Evolutionary conservation across 37 sponge, comb jelly and placozoan genomes (phyloP), one percentile per base, ranked within the genome.

Genomic region (Bolinopsis microptera): DNA sequence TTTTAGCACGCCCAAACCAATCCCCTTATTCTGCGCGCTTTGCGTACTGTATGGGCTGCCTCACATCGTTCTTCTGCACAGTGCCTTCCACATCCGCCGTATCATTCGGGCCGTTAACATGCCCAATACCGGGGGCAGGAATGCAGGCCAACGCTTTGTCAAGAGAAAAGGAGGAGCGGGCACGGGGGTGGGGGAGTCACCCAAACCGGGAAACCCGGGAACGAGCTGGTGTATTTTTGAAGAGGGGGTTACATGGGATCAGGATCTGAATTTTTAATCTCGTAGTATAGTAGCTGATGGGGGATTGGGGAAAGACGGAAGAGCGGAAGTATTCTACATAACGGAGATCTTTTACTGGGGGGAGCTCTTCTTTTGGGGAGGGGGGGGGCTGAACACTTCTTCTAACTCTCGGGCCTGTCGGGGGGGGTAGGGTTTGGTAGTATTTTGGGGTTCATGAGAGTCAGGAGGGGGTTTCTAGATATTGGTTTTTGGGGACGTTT

Each of bases 221-320:
- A 98, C 94, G 38, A 98, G 95, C 95, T 98, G 99, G 90, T 98
- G 99, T 0, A 98, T 95, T n/a, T 75, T 97, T 97, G 68, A 96
- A 97, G 93, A 96, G 97, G 74, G 93, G 94, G 69, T 96, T 95
- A 48, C 95, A 95, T 69, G 95, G 94, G 1, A 98, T 95, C 21
- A 98, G 96, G 8, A 96, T 26, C 33, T 95, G 96, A 86, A 98
- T 96, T 31, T n/a, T 97, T 32, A 69, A 96, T 82, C 94, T 98
- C 99, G 61, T 90, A 97, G 35, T 97, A 83, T 94, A 96, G 95
- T 96, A 94, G 77, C 96, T 94, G 0, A 92, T 21, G 93, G 74
- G 92, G 0, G 96, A 83, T 39, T 93, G 69, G 9, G 93, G 94
- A 68, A 94, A 93, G 92, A 95, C 92, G 32, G 97, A 92, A 2